Base-by-base conservation (phyloP, 2,113 vertebrate species). In the Psilopsiagon aurifrons region DNA sequence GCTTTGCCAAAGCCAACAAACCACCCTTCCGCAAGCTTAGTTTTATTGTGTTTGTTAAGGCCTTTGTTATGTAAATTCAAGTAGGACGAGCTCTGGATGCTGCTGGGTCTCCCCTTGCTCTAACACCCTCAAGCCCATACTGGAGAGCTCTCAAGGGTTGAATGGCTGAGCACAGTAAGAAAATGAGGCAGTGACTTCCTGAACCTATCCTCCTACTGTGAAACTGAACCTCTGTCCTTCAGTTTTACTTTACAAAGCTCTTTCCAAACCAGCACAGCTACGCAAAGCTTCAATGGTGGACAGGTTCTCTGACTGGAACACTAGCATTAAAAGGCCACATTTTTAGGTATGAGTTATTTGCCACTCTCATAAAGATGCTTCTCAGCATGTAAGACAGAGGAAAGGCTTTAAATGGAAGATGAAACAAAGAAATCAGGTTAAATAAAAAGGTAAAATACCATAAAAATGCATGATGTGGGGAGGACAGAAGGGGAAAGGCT, bases 241-340 rank as follows among this genome's bases (percentile, higher is more conserved):
- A 74, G 43, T 49, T 89, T 76, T 77, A 51, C 52, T 94, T 83
- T 12, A 31, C 43, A 24, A 17, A 35, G 78, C 22, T 69, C 77
- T 80, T 84, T 88, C 78, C 47, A 28, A 33, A 63, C 12, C 29
- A 52, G 44, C 9, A 22, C 15, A 60, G 31, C 46, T 54, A 51
- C 0, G 3, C 47, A 57, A 68, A 80, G 63, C 68, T 46, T 23
- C 55, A n/a, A 9, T 23, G 33, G 33, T 23, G 81, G 71, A 62
- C 64, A 91, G 77, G 46, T 46, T 89, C 83, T 92, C 88, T 41
- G 68, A 64, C 28, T 70, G 55, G 71, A 91, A 83, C 44, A 69
- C 76, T 51, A 83, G 76, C 64, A 92, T 80, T 70, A 92, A 96
- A 80, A 97, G 55, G 83, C 91, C 92, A 94, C 59, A 80, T 82